Conservation (phyloP, 2,888 invertebrate genomes). For the Platerodrilus igneus region DNA sequence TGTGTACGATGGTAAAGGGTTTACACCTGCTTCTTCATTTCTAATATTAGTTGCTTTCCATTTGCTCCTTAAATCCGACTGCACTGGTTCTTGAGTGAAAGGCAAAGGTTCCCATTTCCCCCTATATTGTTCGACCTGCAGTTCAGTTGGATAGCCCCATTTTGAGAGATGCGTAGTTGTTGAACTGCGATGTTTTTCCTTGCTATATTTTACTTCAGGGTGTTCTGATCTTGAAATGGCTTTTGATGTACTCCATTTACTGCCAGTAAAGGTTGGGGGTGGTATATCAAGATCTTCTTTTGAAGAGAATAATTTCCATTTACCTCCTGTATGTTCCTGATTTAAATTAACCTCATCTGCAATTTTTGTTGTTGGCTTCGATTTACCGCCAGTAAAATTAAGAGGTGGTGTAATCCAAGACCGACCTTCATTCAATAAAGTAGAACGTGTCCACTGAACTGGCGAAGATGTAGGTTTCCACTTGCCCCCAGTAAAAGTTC, state of each 20-base stretch:
- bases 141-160: constrained; percentile 44
- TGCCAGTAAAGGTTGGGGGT: constrained; percentile 53
- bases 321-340: constrained; percentile 48
- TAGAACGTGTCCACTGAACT: constrained; percentile 39
- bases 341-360: constrained; percentile 37
- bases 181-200: constrained; percentile 46
- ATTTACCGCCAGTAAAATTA: constrained; percentile 60
- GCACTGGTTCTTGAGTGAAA: too few species aligned
- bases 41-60: constrained; percentile 58
- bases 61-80: constrained; percentile 61
- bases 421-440: constrained; percentile 29
- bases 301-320: constrained; percentile 54
- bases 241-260: constrained; percentile 66
- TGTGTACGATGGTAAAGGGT: constrained; percentile 52
- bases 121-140: constrained; percentile 64
- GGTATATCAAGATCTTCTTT: constrained; percentile 33
- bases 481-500: constrained; percentile 62
- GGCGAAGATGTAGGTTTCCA: constrained; percentile 63
- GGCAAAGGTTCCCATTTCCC: constrained; percentile 83
- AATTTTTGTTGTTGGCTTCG: constrained; percentile 49
- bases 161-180: constrained; percentile 1
- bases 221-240: constrained; percentile 7
- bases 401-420: constrained; percentile 57
- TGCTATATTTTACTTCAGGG: constrained; percentile 13
- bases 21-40: constrained; percentile 44